Evolutionary conservation across 1,140 invertebrate species (phyloP), one percentile per base, ranked within the genome.

Genomic region (Spodoptera litura): DNA sequence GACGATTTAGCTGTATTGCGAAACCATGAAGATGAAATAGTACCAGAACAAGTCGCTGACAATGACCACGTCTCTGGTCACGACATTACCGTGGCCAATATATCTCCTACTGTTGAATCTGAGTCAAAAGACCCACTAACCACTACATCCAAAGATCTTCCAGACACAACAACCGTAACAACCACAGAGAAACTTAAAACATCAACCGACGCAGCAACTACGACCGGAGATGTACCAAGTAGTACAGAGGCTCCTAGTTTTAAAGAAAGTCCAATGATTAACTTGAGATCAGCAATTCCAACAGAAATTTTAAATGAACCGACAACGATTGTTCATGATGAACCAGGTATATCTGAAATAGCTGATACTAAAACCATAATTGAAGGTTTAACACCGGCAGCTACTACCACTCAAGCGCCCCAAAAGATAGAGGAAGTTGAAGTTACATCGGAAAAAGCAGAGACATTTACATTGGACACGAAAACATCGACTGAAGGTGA

Each of bases 1-100:
- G 93, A 94, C 76, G 93, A 94, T 81, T 86, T 94, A 8, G 89
- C 91, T 15, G 88, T 92, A 20, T 72, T 88, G 11, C 85, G 88
- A 44, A 92, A 90, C 76, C 92, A 93, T 25, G 91, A 91, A 25
- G 92, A 93, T 58, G 93, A 92, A 80, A 89, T 89, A n/a, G 81
- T 91, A 53, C 84, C 88, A 4, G 92, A 94, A 82, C 89, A 88
- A 77, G 87, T 82, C 72, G 77, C 82, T 25, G 91, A 93, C 25
- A 85, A 72, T 80, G 88, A 93, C n/a, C 89, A 93, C 59, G 71
- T 89, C 5, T 59, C 73, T 25, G 35, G 13, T n/a, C 78, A 88
- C 25, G 73, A 83, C 53, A 73, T 85, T 53, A 83, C 74, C 52
- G 58, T 80, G 38, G 44, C 84, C 11, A 85, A 80, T 66, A 70